These are phyloP conservation scores for Vannuccia rotundouncinata DNA, from an alignment of 2,888 invertebrate species.

Conservation along the genomic window DNA sequence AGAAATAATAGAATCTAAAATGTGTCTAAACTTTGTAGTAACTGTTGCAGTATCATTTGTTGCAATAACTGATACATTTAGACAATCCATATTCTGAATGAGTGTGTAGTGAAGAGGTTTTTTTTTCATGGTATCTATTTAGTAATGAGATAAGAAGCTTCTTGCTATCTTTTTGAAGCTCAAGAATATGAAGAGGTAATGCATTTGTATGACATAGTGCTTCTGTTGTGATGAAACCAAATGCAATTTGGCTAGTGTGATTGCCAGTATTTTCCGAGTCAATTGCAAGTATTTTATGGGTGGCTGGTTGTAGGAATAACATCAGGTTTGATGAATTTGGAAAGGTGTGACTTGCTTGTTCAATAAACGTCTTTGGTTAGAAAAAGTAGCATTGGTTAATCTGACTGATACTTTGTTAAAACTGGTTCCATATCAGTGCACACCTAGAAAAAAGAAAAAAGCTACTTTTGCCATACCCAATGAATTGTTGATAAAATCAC, in stretches of 20 bases:
- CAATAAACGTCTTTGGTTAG: background rate
- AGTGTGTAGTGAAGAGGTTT: too few species aligned
- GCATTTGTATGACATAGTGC: background rate
- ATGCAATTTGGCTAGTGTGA: background rate
- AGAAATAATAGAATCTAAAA: too few species aligned
- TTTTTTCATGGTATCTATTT: background rate
- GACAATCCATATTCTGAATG: too few species aligned
- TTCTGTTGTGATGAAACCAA: background rate
- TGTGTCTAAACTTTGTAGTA: too few species aligned
- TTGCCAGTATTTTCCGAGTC: background rate
- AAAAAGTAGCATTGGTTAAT: too few species aligned
- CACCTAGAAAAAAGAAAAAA: too few species aligned
- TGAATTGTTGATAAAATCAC: too few species aligned
- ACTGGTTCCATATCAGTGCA: too few species aligned
- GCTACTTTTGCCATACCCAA: too few species aligned
- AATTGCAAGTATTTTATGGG: background rate
- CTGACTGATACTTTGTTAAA: too few species aligned
- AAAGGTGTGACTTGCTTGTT: background rate
- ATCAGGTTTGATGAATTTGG: background rate
- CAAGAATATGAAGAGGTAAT: background rate
- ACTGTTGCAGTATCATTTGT: too few species aligned
- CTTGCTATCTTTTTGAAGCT: background rate
- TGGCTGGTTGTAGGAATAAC: background rate
- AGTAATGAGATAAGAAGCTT: background rate
- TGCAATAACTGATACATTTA: too few species aligned